phyloP scores from a whole-genome alignment of 1,140 invertebrate species.

The Phocides pigmalion region DNA sequence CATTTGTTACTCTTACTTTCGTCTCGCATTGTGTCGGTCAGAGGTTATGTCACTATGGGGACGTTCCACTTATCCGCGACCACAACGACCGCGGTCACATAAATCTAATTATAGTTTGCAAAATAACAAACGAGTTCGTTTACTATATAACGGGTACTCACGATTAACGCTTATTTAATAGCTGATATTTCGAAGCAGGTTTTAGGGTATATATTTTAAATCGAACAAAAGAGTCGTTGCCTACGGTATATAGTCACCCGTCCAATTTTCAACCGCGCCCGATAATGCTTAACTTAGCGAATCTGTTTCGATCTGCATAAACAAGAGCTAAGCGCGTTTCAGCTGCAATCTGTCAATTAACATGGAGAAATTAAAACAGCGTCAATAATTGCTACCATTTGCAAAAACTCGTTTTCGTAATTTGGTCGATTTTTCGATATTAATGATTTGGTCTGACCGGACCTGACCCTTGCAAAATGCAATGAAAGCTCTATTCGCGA shows the following conservation, averaged over 20 bases:
- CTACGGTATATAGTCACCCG: too few species aligned
- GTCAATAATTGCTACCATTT: neutral
- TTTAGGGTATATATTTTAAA: too few species aligned
- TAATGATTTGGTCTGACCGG: neutral
- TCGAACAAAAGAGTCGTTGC: too few species aligned
- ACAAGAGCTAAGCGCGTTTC: too few species aligned
- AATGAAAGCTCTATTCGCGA: neutral
- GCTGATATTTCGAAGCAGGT: too few species aligned
- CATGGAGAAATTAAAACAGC: neutral
- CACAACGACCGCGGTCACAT: neutral
- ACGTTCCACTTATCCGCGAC: constrained; percentile 2
- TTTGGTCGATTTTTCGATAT: neutral
- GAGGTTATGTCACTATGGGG: constrained; percentile 11
- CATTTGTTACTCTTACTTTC: constrained; percentile 18
- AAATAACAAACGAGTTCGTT: neutral
- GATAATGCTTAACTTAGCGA: too few species aligned
- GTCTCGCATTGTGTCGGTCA: constrained; percentile 10
- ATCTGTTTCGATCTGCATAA: too few species aligned
- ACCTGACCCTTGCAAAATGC: constrained; percentile 9
- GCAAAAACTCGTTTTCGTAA: neutral
- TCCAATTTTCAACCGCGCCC: too few species aligned
- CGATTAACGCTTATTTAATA: too few species aligned
- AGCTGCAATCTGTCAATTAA: too few species aligned
- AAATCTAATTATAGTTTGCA: neutral
- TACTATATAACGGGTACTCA: too few species aligned